Percentiles rank a stretch among this genome's conserved stretches.
These are phyloP conservation scores for Anthopleura xanthogrammica DNA, from an alignment of 92 coral and sea anemone genomes.

Conservation along the genomic window DNA sequence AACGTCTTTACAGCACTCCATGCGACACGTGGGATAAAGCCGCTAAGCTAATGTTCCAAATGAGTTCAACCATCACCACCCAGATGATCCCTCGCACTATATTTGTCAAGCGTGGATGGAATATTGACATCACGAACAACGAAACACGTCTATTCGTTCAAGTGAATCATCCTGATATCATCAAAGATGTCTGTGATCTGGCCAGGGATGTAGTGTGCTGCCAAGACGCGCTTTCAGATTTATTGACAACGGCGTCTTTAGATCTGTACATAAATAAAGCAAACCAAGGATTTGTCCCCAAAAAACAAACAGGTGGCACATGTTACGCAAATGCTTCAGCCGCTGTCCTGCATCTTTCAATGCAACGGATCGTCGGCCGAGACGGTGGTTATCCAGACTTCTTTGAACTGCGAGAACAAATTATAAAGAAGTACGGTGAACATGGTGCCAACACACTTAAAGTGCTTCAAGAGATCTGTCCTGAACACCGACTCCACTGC, in stretches of 20 bases:
- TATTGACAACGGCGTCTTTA: slow-evolving; percentile 37
- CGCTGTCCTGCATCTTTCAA: slow-evolving; percentile 60
- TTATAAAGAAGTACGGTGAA: slow-evolving; percentile 31
- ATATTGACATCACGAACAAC: slow-evolving; percentile 41
- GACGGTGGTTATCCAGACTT: slow-evolving; percentile 67
- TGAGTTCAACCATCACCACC: slow-evolving; percentile 44
- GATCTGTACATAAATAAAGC: slow-evolving; percentile 63
- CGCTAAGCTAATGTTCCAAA: slow-evolving; percentile 41
- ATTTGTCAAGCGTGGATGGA: slow-evolving; percentile 49
- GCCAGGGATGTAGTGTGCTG: slow-evolving; percentile 19
- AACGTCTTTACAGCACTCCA: slow-evolving; percentile 18
- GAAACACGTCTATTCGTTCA: slow-evolving; percentile 53
- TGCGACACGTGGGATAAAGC: slow-evolving; percentile 27
- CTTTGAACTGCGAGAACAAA: slow-evolving; percentile 20
- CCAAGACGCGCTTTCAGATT: slow-evolving; percentile 48
- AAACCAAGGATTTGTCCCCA: slow-evolving; percentile 16
- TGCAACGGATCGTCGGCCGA: slow-evolving; percentile 57
- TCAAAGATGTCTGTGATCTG: slow-evolving; percentile 41
- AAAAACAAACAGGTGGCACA: slow-evolving; percentile 23
- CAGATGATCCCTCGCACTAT: slow-evolving; percentile 55
- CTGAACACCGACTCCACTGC: slow-evolving; percentile 45
- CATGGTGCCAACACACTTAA: background rate
- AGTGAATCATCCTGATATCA: slow-evolving; percentile 52
- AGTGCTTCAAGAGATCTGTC: slow-evolving; percentile 49
- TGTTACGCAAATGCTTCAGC: slow-evolving; percentile 71